phyloP scores from a whole-genome alignment of 2,113 vertebrate genomes.

The Nematolebias whitei region DNA sequence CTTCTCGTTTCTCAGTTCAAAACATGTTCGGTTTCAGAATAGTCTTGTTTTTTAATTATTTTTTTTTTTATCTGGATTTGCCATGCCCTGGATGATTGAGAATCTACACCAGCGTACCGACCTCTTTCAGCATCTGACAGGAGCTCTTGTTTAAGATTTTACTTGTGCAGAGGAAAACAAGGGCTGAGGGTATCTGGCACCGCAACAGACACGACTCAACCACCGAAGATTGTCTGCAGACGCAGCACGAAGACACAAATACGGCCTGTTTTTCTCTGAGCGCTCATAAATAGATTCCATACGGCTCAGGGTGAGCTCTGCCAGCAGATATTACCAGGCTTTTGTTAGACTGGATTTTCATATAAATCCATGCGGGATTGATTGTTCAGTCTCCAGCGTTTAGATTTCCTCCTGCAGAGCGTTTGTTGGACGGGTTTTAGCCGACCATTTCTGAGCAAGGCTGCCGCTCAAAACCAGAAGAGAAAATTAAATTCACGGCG shows the following conservation, averaged over 20 bases:
- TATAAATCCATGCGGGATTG: slow-evolving; percentile 51
- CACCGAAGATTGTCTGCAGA: slow-evolving; percentile 36
- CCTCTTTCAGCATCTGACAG: slow-evolving; percentile 49
- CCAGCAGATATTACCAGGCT: slow-evolving; percentile 50
- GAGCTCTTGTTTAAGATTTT: slow-evolving; percentile 57
- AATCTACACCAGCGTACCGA: slow-evolving; percentile 4
- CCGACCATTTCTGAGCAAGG: slow-evolving; percentile 12
- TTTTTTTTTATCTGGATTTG: too few relatives aligned
- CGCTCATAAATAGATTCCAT: slow-evolving; percentile 54
- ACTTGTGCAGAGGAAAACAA: slow-evolving; percentile 49
- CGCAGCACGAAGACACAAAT: slow-evolving; percentile 42
- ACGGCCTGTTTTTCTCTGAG: slow-evolving; percentile 32
- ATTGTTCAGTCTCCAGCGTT: slow-evolving; percentile 47
- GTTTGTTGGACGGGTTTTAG: slow-evolving; percentile 27
- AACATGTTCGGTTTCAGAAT: too few relatives aligned
- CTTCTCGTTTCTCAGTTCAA: too few relatives aligned
- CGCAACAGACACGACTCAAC: slow-evolving; percentile 42
- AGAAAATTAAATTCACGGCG: not conserved
- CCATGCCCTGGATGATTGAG: too few relatives aligned
- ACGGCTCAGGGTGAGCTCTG: slow-evolving; percentile 32
- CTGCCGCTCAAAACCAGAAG: slow-evolving; percentile 8
- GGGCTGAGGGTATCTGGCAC: slow-evolving; percentile 56
- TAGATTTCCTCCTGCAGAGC: slow-evolving; percentile 37
- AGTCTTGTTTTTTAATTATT: too few relatives aligned
- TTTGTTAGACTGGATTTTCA: slow-evolving; percentile 42